phyloP scores from a whole-genome alignment of 2,888 invertebrate species.

The Chaetoderma sp. region DNA sequence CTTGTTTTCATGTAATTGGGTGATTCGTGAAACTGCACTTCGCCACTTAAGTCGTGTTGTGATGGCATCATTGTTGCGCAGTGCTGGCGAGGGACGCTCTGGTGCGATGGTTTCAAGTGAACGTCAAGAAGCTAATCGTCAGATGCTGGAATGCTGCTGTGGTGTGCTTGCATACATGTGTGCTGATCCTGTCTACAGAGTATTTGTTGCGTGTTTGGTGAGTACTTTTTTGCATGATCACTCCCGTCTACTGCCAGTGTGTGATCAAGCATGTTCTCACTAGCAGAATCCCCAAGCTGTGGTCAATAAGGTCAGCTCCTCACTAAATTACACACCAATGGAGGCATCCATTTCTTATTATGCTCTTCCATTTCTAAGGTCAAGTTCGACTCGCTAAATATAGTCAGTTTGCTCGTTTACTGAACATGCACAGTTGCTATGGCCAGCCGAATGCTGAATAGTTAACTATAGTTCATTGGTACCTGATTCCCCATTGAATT shows the following conservation, averaged over 20 bases:
- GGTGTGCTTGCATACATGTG: constrained; percentile 67
- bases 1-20: constrained; percentile 70
- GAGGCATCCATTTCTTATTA: too few species aligned
- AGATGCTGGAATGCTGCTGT: constrained; percentile 65
- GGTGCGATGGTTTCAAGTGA: constrained; percentile 46
- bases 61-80: constrained; percentile 51
- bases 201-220: constrained; percentile 70
- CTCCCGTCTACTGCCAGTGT: not conserved
- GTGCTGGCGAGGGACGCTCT: constrained; percentile 55
- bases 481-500: too few species aligned
- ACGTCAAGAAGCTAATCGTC: constrained; percentile 49
- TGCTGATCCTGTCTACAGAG: constrained; percentile 71
- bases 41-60: constrained; percentile 62
- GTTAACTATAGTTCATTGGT: too few species aligned
- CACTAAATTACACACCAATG: too few species aligned
- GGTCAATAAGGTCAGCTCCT: too few species aligned
- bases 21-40: constrained; percentile 65
- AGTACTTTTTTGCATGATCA: constrained; percentile 35
- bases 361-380: not conserved
- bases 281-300: not conserved
- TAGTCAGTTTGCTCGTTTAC: too few species aligned
- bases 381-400: too few species aligned
- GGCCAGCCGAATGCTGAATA: too few species aligned
- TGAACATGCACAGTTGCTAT: too few species aligned
- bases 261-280: not conserved